A percentile compares a stretch with the other conserved stretches of the same genome.
Evolutionary conservation across 2,113 vertebrate species (phyloP).

Genomic region (Beaufortia kweichowensis): DNA sequence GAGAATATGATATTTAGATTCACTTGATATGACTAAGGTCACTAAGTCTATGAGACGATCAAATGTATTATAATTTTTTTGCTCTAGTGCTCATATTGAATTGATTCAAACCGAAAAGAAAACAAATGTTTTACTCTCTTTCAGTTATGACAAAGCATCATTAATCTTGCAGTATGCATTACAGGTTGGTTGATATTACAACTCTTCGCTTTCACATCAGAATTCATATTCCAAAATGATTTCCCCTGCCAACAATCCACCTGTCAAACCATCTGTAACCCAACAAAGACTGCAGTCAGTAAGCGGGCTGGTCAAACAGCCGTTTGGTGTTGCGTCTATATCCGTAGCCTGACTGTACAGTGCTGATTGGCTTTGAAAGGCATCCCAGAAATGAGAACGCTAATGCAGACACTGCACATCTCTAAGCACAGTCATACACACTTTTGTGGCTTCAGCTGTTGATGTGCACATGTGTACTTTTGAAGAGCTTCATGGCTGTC

Average conservation of each 20-base stretch:
- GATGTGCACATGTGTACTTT: neutral
- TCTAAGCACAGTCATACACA: conserved; percentile 31
- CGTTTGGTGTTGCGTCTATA: neutral
- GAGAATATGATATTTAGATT: no score
- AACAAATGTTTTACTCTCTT: neutral
- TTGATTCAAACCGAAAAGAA: no score
- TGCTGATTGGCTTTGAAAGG: neutral
- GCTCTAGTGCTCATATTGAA: no score
- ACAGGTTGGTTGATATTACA: neutral
- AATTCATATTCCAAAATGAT: neutral
- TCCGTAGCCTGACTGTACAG: conserved; percentile 12
- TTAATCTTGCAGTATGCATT: neutral
- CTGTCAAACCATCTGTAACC: conserved; percentile 27
- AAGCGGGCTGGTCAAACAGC: neutral
- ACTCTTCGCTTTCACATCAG: conserved; percentile 7
- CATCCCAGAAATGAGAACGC: conserved; percentile 19
- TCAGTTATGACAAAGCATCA: neutral
- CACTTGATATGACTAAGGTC: no score
- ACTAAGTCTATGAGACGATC: no score
- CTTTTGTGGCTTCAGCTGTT: conserved; percentile 63
- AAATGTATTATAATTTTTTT: no score
- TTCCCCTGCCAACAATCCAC: conserved; percentile 12
- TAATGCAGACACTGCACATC: conserved; percentile 32
- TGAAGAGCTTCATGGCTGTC: conserved; percentile 65
- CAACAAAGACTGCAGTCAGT: conserved; percentile 13